These are phyloP conservation scores for Thymelicus acteon DNA, from an alignment of 2,888 invertebrate species.

Conservation along the genomic window DNA sequence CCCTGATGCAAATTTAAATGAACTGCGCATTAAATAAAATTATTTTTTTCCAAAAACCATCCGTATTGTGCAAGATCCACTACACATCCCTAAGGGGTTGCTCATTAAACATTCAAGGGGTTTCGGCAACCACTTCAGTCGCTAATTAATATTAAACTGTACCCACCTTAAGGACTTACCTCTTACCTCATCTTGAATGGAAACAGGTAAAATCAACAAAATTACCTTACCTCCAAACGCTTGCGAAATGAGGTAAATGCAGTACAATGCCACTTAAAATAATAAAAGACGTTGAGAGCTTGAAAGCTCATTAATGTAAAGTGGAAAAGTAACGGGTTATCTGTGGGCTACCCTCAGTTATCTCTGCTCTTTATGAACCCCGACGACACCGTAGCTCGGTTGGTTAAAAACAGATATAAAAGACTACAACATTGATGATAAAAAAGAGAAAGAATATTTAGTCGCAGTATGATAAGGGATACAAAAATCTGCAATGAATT, in stretches of 20 bases:
- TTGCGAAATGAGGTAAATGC: conserved; percentile 28
- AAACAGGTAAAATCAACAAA: conserved; percentile 30
- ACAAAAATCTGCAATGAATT: too few relatives aligned
- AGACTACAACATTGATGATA: neutral
- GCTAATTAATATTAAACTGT: conserved; percentile 64
- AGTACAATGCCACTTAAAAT: conserved; percentile 27
- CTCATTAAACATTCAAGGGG: conserved; percentile 62
- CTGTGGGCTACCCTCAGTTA: conserved; percentile 4
- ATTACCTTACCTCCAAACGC: conserved; percentile 27
- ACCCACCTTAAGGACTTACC: conserved; percentile 45
- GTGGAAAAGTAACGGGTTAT: conserved; percentile 9
- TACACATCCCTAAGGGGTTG: conserved; percentile 8
- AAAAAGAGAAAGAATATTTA: neutral
- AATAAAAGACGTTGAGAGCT: conserved; percentile 21
- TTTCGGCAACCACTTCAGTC: conserved; percentile 42
- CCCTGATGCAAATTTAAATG: too few relatives aligned
- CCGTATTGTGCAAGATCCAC: neutral
- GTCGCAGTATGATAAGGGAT: neutral
- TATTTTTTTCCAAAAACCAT: neutral
- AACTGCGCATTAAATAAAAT: too few relatives aligned
- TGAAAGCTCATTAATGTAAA: conserved; percentile 29
- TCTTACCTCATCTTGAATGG: conserved; percentile 16
- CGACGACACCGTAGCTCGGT: neutral
- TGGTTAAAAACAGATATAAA: neutral
- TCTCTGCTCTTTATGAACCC: neutral